Base-by-base conservation (phyloP, 2,888 invertebrate genomes). In the Odontothrips loti region DNA sequence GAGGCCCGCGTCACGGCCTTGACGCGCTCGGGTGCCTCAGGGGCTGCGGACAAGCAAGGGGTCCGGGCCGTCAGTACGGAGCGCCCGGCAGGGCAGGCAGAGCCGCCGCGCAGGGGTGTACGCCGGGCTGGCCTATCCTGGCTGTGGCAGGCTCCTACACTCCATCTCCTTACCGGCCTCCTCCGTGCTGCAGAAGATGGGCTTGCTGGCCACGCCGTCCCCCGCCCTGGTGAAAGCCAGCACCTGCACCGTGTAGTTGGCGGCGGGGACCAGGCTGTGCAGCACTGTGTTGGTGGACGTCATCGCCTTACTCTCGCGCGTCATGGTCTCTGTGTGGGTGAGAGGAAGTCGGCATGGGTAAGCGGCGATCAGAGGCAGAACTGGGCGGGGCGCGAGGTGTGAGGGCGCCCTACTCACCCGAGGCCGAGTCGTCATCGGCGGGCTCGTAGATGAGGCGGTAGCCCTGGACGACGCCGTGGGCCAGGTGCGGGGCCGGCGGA, bases 1-100 rank as follows among this genome's bases (percentile, higher is more conserved):
- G 92, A 90, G 3, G 93, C 92, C 84, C 93, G 92, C 20, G 93
- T 92, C 79, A 94, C 92, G 4, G 93, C 94, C 88, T 95, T 95
- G 83, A 95, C 93, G 85, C 93, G 93, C 9, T 92, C 91, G 0
- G 95, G 95, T 78, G 93, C 90, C 82, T 93, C 94, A 12, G 95
- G 95, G 79, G 93, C 95, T 94, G 86, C 47, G n/a, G 43, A 23
- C 51, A 15, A 23, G 23, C 68, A 63, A 20, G 20, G 20, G 63
- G 20, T 20, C 11, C 51, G 51, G 58, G 20, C 6, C 15, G 20
- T 58, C 15, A 17, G 58, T 15, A 0, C 58, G 58, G 58, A 15
- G 58, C 58, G 58, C 58, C 58, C 58, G 17, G 58, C 3, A 1
- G 15, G 58, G 58, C 0, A 15, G 58, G 58, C 58, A 58, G 58